phyloP scores from a whole-genome alignment of 2,113 vertebrate species.

The Menura novaehollandiae region DNA sequence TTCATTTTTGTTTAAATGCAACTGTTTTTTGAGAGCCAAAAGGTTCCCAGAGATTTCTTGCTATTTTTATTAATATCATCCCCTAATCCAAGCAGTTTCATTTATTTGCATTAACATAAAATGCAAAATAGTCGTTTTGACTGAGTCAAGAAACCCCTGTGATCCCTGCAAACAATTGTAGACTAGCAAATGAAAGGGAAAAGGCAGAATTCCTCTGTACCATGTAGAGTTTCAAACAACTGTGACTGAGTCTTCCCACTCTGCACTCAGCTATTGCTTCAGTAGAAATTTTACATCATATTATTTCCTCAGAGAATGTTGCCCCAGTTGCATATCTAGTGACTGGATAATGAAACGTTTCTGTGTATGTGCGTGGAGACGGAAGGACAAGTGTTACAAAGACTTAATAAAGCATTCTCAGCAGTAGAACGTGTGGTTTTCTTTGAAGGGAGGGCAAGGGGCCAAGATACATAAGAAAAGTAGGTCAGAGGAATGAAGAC shows the following conservation, averaged over 20 bases:
- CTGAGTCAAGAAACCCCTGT: neutral
- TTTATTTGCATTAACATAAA: neutral
- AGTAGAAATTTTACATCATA: neutral
- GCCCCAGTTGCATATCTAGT: neutral
- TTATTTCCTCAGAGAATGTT: slow-evolving; percentile 24
- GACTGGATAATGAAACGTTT: neutral
- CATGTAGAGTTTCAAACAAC: neutral
- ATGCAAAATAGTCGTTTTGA: neutral
- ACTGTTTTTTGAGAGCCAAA: neutral
- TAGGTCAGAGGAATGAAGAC: neutral
- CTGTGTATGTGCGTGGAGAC: neutral
- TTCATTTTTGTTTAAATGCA: slow-evolving; percentile 10
- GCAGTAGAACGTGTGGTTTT: neutral
- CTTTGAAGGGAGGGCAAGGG: neutral
- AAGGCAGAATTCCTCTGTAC: neutral
- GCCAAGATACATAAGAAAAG: neutral
- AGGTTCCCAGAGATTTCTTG: neutral
- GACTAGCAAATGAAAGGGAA: neutral
- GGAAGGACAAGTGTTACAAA: neutral
- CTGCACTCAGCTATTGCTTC: neutral
- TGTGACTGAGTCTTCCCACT: neutral
- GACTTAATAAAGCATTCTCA: neutral
- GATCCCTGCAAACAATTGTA: neutral
- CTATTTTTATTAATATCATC: neutral
- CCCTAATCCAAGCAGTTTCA: neutral